Conservation (phyloP, 2,797 vertebrate genomes). For the Esox masquinongy region DNA sequence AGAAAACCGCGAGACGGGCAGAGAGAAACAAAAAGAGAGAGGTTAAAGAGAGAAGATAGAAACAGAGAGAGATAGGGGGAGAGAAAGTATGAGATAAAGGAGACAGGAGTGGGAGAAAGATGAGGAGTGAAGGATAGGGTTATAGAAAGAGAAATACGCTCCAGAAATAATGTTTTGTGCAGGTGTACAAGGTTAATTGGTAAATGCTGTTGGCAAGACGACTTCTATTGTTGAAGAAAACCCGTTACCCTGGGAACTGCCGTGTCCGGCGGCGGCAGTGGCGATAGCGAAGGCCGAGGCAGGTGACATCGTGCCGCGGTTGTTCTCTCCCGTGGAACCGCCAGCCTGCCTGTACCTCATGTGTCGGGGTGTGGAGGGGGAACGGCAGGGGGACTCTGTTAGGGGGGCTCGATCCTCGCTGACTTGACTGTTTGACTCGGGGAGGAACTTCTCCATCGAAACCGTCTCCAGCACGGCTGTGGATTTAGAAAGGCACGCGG, state of each 20-base stretch:
- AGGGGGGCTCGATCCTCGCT: constrained; percentile 55
- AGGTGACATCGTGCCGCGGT: constrained; percentile 86
- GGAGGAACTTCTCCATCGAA: constrained; percentile 83
- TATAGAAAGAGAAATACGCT: too few relatives aligned
- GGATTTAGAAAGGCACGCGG: not conserved
- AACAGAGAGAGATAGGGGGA: too few relatives aligned
- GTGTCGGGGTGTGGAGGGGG: constrained; percentile 86
- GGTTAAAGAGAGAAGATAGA: too few relatives aligned
- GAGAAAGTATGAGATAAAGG: too few relatives aligned
- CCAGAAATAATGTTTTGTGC: too few relatives aligned
- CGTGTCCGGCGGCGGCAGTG: constrained; percentile 90
- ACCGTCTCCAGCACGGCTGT: constrained; percentile 86
- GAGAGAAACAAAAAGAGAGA: not conserved
- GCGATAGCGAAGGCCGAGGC: constrained; percentile 95
- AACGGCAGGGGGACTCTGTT: constrained; percentile 86
- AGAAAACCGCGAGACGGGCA: not conserved
- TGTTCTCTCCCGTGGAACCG: constrained; percentile 77
- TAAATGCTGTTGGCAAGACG: too few relatives aligned
- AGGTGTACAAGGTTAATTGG: too few relatives aligned
- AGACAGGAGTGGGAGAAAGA: too few relatives aligned
- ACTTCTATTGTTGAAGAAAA: too few relatives aligned
- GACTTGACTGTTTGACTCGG: constrained; percentile 73
- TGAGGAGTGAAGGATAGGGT: too few relatives aligned
- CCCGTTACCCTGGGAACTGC: constrained; percentile 84
- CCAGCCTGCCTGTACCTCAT: constrained; percentile 84